Percentiles rank a stretch among this genome's conserved stretches.
Conservation (phyloP, 2,113 vertebrate species). For the Oophaga pumilio region DNA sequence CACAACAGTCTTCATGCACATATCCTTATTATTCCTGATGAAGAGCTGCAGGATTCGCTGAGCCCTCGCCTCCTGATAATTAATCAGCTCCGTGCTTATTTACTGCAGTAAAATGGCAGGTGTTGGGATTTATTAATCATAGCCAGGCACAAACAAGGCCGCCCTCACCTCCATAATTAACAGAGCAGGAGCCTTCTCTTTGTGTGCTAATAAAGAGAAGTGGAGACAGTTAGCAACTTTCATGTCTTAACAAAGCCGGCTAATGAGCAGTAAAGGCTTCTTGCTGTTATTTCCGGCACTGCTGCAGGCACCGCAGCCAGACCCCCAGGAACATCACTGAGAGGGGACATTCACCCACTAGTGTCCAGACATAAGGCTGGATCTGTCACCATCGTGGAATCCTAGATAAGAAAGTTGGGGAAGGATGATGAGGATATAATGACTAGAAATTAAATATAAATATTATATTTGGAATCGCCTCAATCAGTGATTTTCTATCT, state of each 20-base stretch:
- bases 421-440: background rate
- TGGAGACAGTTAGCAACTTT: constrained; percentile 51
- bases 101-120: constrained; percentile 54
- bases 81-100: constrained; percentile 53
- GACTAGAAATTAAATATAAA: no score
- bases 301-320: background rate
- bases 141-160: constrained; percentile 52
- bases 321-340: background rate
- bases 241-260: constrained; percentile 39
- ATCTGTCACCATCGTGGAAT: background rate
- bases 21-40: background rate
- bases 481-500: no score
- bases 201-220: constrained; percentile 48
- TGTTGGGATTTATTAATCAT: constrained; percentile 53
- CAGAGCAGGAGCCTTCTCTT: constrained; percentile 28
- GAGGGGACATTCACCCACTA: background rate
- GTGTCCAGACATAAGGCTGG: background rate
- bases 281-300: background rate
- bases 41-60: background rate
- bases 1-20: no score
- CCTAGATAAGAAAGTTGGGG: background rate
- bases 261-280: constrained; percentile 43
- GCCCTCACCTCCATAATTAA: constrained; percentile 49
- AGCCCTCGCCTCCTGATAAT: constrained; percentile 42
- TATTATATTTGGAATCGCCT: no score